These are phyloP conservation scores for Bembecia ichneumoniformis DNA, from an alignment of 2,888 invertebrate genomes.

Conservation along the genomic window DNA sequence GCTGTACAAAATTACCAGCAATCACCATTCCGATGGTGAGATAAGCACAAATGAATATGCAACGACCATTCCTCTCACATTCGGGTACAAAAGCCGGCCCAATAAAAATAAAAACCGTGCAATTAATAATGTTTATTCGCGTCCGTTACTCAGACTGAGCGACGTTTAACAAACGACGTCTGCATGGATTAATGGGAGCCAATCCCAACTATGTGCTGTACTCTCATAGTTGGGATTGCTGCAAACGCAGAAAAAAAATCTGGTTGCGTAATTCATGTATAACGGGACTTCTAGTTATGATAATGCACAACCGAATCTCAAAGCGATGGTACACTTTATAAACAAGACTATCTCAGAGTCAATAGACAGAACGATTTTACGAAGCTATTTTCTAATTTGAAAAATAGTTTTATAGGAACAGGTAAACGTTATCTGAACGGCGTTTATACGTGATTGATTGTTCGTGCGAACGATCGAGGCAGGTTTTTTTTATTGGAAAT, in stretches of 20 bases:
- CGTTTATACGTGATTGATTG: too few species aligned
- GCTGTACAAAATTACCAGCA: constrained; percentile 48
- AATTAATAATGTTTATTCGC: constrained; percentile 68
- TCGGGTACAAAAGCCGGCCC: constrained; percentile 52
- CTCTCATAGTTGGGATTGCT: constrained; percentile 2
- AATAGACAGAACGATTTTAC: too few species aligned
- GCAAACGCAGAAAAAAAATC: constrained; percentile 30
- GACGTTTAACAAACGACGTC: constrained; percentile 52
- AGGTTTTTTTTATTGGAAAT: constrained; percentile 29
- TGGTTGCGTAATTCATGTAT: constrained; percentile 65
- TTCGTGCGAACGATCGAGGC: constrained; percentile 10
- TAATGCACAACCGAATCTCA: constrained; percentile 66
- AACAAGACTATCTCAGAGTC: too few species aligned
- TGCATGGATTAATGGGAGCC: constrained; percentile 41
- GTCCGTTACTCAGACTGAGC: constrained; percentile 55
- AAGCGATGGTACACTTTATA: constrained; percentile 10
- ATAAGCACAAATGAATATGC: constrained; percentile 68
- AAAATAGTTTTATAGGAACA: too few species aligned
- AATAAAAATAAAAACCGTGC: constrained; percentile 57
- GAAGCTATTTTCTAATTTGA: too few species aligned
- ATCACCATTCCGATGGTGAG: constrained; percentile 51
- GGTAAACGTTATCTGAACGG: too few species aligned
- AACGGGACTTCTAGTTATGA: constrained; percentile 70
- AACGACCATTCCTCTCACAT: constrained; percentile 59
- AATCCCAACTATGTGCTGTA: constrained; percentile 12